Evolutionary conservation across 1,140 invertebrate genomes (phyloP).

Genomic region (Leptinotarsa undecemlineata): DNA sequence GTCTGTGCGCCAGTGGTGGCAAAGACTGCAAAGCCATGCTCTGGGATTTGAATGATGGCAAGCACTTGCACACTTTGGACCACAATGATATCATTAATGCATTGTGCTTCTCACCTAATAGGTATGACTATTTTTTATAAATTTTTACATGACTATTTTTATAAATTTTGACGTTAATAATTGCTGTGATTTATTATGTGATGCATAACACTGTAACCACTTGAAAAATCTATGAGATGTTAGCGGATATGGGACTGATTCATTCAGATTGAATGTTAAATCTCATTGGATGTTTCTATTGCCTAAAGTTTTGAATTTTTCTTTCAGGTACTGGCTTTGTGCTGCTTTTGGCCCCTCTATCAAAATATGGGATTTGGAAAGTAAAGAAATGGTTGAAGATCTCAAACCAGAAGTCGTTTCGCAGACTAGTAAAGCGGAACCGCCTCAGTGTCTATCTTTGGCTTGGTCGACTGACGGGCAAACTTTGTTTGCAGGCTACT

Average conservation of each 20-base stretch:
- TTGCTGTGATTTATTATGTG: slow-evolving; percentile 24
- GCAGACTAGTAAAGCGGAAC: slow-evolving; percentile 78
- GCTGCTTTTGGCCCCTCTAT: slow-evolving; percentile 98
- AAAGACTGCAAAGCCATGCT: slow-evolving; percentile 99
- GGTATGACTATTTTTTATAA: slow-evolving; percentile 41
- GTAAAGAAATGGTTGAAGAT: slow-evolving; percentile 99
- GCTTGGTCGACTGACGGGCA: slow-evolving; percentile 99
- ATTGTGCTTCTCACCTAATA: slow-evolving; percentile 98
- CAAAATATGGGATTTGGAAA: slow-evolving; percentile 99
- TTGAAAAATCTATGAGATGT: slow-evolving; percentile 54
- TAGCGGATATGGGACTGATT: slow-evolving; percentile 58
- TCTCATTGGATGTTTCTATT: no score
- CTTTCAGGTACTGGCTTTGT: slow-evolving; percentile 93
- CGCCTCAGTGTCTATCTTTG: slow-evolving; percentile 94
- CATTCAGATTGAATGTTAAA: neutral
- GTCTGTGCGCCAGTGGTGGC: slow-evolving; percentile 97
- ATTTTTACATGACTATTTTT: no score
- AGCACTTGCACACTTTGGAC: slow-evolving; percentile 97
- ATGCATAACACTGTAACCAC: slow-evolving; percentile 46
- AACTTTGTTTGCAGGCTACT: slow-evolving; percentile 98
- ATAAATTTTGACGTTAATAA: no score
- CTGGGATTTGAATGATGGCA: slow-evolving; percentile 99
- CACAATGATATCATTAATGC: slow-evolving; percentile 99
- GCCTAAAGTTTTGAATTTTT: slow-evolving; percentile 4
- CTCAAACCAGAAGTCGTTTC: slow-evolving; percentile 92